These are phyloP conservation scores for Gortyna flavago DNA, from an alignment of 2,888 invertebrate species.

Conservation along the genomic window DNA sequence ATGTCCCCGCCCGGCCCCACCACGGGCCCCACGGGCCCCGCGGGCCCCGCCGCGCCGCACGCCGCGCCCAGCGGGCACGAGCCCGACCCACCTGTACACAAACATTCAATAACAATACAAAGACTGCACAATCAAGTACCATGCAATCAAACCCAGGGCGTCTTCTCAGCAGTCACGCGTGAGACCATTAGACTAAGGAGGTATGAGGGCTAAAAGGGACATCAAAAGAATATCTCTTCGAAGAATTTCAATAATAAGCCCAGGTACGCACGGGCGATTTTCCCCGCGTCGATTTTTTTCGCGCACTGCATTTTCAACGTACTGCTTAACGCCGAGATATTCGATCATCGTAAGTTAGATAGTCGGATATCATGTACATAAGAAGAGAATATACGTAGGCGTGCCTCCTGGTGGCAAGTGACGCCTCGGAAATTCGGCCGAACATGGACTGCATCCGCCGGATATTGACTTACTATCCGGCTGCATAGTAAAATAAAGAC, in stretches of 20 bases:
- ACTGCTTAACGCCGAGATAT: background rate
- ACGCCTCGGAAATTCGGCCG: background rate
- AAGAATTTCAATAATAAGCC: background rate
- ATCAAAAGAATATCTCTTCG: background rate
- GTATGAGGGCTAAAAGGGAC: background rate
- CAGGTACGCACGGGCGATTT: too few relatives aligned
- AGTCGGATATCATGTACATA: background rate
- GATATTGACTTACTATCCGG: background rate
- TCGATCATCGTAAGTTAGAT: background rate
- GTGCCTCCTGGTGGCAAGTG: background rate
- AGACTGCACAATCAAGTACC: background rate
- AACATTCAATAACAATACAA: background rate
- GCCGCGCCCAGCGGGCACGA: slow-evolving; percentile 80
- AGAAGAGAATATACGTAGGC: background rate
- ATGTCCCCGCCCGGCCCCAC: slow-evolving; percentile 80
- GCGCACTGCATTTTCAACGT: too few relatives aligned
- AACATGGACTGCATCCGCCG: background rate
- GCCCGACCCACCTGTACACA: slow-evolving; percentile 74
- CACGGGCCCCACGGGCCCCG: slow-evolving; percentile 68
- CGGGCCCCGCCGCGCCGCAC: slow-evolving; percentile 71
- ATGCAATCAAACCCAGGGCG: background rate
- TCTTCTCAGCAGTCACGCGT: background rate
- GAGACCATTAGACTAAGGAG: background rate
- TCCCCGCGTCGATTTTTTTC: too few relatives aligned
- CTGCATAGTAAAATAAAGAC: background rate